Evolutionary conservation across 2,113 vertebrate genomes (phyloP), one percentile per base, ranked within the genome.

Genomic region (Chroicocephalus ridibundus): DNA sequence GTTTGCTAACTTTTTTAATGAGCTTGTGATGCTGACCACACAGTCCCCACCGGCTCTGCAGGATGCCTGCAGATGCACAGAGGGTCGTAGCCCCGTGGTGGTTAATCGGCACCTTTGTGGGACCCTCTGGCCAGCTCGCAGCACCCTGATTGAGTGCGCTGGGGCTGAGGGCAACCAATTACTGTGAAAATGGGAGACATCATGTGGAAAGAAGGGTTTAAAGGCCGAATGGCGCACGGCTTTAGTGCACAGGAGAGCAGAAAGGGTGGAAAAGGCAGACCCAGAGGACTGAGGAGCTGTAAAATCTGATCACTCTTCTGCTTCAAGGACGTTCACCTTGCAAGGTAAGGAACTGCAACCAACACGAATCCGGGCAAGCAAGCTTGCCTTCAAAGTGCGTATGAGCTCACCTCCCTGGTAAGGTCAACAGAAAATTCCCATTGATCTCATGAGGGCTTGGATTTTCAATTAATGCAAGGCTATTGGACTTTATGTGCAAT

Each of bases 351-450:
- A 92, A 80, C 55, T 44, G 51, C 29, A 81, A 77, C 47, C 62
- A 80, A 31, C 60, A 65, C 36, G 49, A 52, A n/a, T 19, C 17
- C 9, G 25, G 24, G 58, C 18, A 70, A 93, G 42, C 12, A 40
- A 68, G 40, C 25, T 65, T 58, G 60, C 46, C 66, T 92, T 85
- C 78, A 82, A 85, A 94, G 58, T 18, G 19, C 11, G 2, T 54
- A 42, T 9, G 15, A 70, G 75, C n/a, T 88, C 90, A 92, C 79
- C 78, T 93, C 34, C n/a, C 54, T 51, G 51, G 5, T 82, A 91
- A 91, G 68, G 91, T 80, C 93, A 94, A 93, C 47, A 89, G 81
- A 90, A 95, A 95, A 95, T 62, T 87, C 78, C 62, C 62, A 91
- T 27, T 80, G 91, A 94, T 92, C 87, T 97, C 70, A 74, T 13